A percentile compares a stretch with the other conserved stretches of the same genome.
Conservation (phyloP, 2,797 vertebrate species). For the Merluccius polli region DNA sequence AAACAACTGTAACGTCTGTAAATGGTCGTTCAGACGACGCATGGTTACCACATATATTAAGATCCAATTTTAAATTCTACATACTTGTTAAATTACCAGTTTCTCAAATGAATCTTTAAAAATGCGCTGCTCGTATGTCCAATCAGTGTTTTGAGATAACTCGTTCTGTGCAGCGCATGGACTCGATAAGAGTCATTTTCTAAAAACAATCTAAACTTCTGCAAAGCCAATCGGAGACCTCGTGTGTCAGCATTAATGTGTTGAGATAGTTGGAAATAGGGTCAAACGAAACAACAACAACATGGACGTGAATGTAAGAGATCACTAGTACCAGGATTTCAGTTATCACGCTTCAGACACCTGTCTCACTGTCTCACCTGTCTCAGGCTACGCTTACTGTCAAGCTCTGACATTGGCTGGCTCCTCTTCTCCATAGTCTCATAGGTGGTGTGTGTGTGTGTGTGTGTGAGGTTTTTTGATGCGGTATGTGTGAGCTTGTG, state of each 20-base stretch:
- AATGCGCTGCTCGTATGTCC: background rate
- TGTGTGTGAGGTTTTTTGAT: too few species aligned
- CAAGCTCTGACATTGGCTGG: too few species aligned
- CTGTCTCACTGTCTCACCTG: too few species aligned
- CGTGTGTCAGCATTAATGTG: background rate
- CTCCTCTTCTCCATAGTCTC: too few species aligned
- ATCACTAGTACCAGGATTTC: background rate
- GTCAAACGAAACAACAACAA: background rate
- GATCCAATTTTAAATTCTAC: background rate
- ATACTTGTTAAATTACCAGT: background rate
- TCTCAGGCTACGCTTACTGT: too few species aligned
- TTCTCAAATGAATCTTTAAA: background rate
- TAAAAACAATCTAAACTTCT: background rate
- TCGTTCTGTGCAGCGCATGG: background rate
- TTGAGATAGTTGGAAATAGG: background rate
- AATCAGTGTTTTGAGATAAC: background rate
- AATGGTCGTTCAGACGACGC: background rate
- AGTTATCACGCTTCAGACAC: too few species aligned
- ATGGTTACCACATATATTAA: background rate
- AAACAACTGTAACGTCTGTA: slow-evolving; percentile 39
- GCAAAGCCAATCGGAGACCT: background rate
- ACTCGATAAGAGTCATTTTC: background rate
- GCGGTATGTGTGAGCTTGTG: too few species aligned
- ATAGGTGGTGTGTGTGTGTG: background rate
- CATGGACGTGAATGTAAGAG: background rate